Evolutionary conservation across 2,797 vertebrate species (phyloP).

Genomic region (Dendrocincla fuliginosa): DNA sequence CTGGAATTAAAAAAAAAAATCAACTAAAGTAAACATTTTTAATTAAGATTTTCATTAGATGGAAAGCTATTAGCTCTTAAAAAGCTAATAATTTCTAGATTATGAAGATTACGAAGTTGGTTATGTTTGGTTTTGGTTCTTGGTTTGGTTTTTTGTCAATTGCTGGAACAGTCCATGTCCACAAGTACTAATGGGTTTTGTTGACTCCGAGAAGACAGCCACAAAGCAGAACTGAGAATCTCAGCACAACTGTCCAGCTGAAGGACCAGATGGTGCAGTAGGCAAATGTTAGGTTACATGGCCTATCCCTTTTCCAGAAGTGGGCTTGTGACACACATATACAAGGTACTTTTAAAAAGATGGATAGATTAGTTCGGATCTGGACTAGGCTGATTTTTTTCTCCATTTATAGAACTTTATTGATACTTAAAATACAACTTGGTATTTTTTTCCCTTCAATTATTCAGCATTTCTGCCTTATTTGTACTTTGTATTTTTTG

Average conservation of each 20-base stretch:
- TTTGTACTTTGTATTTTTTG: not conserved
- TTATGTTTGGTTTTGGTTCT: not conserved
- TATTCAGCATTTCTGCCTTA: not conserved
- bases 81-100: not conserved
- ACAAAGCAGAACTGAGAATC: not conserved
- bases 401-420: not conserved
- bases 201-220: not conserved
- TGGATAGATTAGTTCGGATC: not conserved
- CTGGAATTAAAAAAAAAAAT: constrained; percentile 37
- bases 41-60: constrained; percentile 63
- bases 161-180: not conserved
- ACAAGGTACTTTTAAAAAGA: not conserved
- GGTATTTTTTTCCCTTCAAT: not conserved
- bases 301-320: not conserved
- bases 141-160: not conserved
- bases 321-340: not conserved
- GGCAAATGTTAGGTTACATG: not conserved
- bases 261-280: not conserved
- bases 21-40: constrained; percentile 44
- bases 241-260: not conserved
- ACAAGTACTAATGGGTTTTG: not conserved
- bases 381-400: not conserved
- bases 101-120: not conserved
- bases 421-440: not conserved
- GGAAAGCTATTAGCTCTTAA: constrained; percentile 16